phyloP scores from a whole-genome alignment of 2,113 vertebrate genomes.

The Tupaia chinensis region DNA sequence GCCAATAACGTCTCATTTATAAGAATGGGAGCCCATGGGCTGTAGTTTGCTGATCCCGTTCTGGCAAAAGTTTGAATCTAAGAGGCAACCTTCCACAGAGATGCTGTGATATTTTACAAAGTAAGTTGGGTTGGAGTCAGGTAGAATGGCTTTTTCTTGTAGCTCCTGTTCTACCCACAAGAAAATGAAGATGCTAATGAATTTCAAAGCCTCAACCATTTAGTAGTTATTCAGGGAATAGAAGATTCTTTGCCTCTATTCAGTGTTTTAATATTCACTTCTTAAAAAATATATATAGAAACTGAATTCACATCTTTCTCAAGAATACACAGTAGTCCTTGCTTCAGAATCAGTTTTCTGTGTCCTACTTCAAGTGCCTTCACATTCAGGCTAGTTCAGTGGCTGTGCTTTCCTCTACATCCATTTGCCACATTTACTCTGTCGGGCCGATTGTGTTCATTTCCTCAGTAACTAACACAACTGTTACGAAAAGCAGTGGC shows the following conservation, averaged over 20 bases:
- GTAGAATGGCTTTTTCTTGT: background rate
- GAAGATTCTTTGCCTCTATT: background rate
- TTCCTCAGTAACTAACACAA: background rate
- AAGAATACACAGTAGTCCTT: background rate
- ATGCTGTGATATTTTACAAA: background rate
- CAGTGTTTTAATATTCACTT: background rate
- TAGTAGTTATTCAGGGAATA: background rate
- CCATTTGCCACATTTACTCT: background rate
- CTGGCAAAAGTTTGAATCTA: background rate
- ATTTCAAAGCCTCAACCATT: background rate
- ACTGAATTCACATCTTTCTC: background rate
- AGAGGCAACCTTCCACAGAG: background rate
- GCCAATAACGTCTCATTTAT: background rate
- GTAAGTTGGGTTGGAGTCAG: background rate
- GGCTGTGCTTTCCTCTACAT: background rate
- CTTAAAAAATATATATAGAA: background rate
- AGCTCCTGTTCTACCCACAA: background rate
- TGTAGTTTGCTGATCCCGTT: background rate
- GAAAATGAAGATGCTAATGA: background rate
- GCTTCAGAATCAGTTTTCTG: background rate
- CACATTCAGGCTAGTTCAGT: background rate
- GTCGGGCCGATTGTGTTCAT: background rate
- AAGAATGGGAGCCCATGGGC: rapidly evolving
- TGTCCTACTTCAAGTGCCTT: background rate
- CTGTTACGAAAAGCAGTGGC: background rate